Evolutionary conservation across 30 jellyfish, hydroid and myxozoan species (phyloP).

Genomic region (Sanderia malayensis): DNA sequence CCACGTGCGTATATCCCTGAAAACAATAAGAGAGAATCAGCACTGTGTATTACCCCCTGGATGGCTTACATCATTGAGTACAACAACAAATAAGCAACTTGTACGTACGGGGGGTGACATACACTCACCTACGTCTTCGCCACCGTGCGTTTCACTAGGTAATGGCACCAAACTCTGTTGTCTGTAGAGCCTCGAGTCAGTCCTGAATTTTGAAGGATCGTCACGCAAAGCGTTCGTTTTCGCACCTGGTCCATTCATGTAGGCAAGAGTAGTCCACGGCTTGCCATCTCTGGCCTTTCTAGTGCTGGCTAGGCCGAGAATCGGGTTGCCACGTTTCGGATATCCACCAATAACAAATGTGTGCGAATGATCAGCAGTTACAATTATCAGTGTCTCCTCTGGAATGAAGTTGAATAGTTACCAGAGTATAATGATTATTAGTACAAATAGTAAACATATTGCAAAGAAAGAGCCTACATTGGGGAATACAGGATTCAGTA

Average conservation of each 20-base stretch:
- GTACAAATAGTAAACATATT: too few species aligned
- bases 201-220: slow-evolving; percentile 48
- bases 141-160: slow-evolving; percentile 82
- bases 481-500: too few species aligned
- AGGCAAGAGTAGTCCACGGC: slow-evolving; percentile 76
- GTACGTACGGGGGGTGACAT: too few species aligned
- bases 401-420: too few species aligned
- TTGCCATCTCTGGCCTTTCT: slow-evolving; percentile 63
- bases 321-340: slow-evolving; percentile 81
- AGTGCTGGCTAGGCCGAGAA: slow-evolving; percentile 77
- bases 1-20: slow-evolving; percentile 89
- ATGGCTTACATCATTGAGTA: too few species aligned
- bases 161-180: slow-evolving; percentile 84
- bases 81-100: too few species aligned
- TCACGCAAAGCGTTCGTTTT: slow-evolving; percentile 44
- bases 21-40: too few species aligned
- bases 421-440: too few species aligned
- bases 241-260: slow-evolving; percentile 94
- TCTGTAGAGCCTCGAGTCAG: slow-evolving; percentile 18
- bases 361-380: slow-evolving; percentile 95
- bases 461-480: too few species aligned
- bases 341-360: slow-evolving; percentile 83
- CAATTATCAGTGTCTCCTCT: slow-evolving; percentile 84
- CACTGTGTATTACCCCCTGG: too few species aligned
- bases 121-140: slow-evolving; percentile 97